phyloP scores from a whole-genome alignment of 2,113 vertebrate species.

The Esox niger region DNA sequence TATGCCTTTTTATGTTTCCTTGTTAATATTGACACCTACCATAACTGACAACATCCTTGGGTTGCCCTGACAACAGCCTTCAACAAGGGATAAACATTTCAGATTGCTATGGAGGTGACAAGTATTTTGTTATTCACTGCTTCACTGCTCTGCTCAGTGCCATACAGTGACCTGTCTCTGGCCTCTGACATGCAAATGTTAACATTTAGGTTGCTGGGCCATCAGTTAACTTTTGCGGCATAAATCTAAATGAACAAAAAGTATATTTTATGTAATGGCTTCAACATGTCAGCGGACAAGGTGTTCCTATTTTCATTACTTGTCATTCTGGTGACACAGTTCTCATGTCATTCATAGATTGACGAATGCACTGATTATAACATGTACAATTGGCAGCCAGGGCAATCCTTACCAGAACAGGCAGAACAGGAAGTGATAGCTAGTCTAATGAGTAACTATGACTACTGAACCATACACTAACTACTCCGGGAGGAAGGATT shows the following conservation, averaged over 20 bases:
- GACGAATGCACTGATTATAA: background rate
- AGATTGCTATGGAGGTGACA: constrained; percentile 12
- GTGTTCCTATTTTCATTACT: background rate
- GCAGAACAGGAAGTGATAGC: background rate
- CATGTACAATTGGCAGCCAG: background rate
- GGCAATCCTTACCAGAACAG: background rate
- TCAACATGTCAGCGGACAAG: background rate
- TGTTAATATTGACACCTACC: constrained; percentile 18
- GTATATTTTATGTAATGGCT: background rate
- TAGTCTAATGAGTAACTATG: constrained; percentile 1
- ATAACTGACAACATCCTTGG: constrained; percentile 21
- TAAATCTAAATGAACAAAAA: background rate
- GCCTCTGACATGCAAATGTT: background rate
- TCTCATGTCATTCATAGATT: background rate
- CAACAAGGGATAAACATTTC: constrained; percentile 14
- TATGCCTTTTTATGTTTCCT: constrained; percentile 30
- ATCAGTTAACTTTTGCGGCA: no score
- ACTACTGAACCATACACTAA: background rate
- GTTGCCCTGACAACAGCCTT: constrained; percentile 16
- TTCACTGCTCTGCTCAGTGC: constrained; percentile 10
- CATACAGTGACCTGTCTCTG: constrained; percentile 16
- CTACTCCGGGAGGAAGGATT: background rate
- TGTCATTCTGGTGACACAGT: no score
- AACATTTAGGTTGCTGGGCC: background rate
- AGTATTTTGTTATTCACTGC: constrained; percentile 7